Base-by-base conservation (phyloP, 2,113 vertebrate genomes). In the Chaetodon auriga region DNA sequence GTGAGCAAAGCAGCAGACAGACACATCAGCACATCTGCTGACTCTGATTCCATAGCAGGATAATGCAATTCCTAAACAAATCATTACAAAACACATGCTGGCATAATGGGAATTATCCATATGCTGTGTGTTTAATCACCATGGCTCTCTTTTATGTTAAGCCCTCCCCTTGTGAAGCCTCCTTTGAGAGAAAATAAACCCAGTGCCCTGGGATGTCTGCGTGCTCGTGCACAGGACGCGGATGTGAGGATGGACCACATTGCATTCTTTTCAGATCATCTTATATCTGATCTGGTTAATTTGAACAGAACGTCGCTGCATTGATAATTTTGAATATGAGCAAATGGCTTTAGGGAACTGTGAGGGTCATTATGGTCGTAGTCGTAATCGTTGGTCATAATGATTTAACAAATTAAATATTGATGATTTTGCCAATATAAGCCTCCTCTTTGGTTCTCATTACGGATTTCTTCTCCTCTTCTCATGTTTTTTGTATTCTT, bases 41-140 rank as follows among this genome's bases (percentile, higher is more conserved):
- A 83, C 69, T 78, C 63, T 13, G 65, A 68, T 76, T 82, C 55
- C 23, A 55, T 15, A n/a, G 54, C 72, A 45, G 77, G 54, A 58
- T 80, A 64, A 81, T 81, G 41, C 61, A 71, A 48, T 78, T 79
- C 74, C 55, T 60, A 14, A 86, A 87, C 79, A 88, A 82, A 87
- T 86, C 79, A 82, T 80, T 78, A 81, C 68, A 81, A 86, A 90
- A 81, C 84, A 80, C 78, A 84, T 76, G 73, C 78, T 65, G 38
- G 53, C 69, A 49, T 66, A 68, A 86, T 68, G 53, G 82, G 60
- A 86, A 85, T 73, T 4, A 91, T 81, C 66, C 76, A 75, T 85
- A 70, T 55, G 86, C 48, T 66, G 61, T n/a, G 19, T 19, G 41
- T 71, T 54, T 18, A 68, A 53, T 66, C 62, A 71, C 41, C 8